Evolutionary conservation across 2,797 vertebrate genomes (phyloP), one percentile per base, ranked within the genome.

Genomic region (Sebastes itinus): DNA sequence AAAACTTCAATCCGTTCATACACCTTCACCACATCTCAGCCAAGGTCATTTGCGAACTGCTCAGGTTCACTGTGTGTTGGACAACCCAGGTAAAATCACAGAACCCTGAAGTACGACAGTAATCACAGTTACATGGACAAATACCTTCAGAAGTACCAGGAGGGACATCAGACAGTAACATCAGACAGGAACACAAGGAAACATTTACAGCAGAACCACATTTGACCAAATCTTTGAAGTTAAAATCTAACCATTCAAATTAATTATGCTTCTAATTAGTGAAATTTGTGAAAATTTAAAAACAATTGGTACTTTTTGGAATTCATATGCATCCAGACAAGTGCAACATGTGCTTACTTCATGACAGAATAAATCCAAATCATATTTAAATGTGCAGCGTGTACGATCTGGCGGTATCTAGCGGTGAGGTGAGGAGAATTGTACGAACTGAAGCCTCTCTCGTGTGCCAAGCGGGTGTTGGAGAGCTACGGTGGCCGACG

Each of bases 21-120:
- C 76, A 80, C 71, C 78, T 90, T 90, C 88, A 89, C 75, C 75
- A 70, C 81, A 88, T 89, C 83, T 92, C 78, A 87, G 87, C 85
- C 83, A 80, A 81, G 72, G 71, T 74, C 70, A 71, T 81, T 80
- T 66, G 54, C 58, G 18, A 78, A 75, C 72, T 67, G 62, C 72
- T 78, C 23, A 79, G 38, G 55, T 84, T 82, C 79, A 67, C 73
- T 76, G 66, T 71, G 86, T 74, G 80, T 84, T 89, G 81, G 85
- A 88, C 77, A 91, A 87, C 82, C 85, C 72, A 79, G 62, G 74
- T 89, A 75, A 88, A 80, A 83, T 80, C 62, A 87, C 80, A 88
- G 77, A 89, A 82, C 52, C 33, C 68, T 74, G 52, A 74, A 61
- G 69, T 65, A 71, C 74, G 76, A 87, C 77, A 70, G 63, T 30